Conservation (phyloP, 2,113 vertebrate species). For the Anoura caudifer region DNA sequence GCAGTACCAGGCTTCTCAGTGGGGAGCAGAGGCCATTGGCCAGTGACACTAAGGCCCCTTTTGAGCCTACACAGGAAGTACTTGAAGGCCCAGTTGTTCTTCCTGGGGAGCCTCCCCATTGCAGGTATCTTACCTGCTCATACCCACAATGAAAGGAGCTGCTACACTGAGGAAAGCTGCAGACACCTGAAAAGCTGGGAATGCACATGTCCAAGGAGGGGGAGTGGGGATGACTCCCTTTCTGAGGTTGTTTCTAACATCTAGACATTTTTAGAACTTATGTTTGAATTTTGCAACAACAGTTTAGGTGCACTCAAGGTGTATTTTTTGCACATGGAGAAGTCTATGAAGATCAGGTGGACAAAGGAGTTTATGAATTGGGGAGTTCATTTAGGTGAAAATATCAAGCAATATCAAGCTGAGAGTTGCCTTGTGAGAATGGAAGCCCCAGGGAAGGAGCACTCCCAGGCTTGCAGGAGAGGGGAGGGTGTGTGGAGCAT, state of each 20-base stretch:
- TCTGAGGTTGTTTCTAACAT: neutral
- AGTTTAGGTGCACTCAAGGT: neutral
- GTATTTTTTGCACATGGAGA: neutral
- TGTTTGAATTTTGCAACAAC: neutral
- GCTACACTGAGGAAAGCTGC: neutral
- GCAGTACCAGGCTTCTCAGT: neutral
- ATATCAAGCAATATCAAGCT: neutral
- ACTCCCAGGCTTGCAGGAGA: neutral
- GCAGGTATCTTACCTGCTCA: neutral
- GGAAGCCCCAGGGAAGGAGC: neutral
- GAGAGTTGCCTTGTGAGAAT: neutral
- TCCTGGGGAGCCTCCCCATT: no score
- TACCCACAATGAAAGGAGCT: neutral
- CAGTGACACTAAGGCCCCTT: neutral
- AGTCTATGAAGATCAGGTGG: neutral
- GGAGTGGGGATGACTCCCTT: neutral
- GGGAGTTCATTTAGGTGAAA: neutral
- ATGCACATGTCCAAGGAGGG: neutral
- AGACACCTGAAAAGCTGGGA: neutral
- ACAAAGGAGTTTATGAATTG: neutral
- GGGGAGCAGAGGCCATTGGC: neutral
- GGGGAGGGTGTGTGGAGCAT: no score
- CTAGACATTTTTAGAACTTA: neutral
- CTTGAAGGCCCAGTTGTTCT: neutral
- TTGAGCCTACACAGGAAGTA: neutral